phyloP scores from a whole-genome alignment of 2,113 vertebrate genomes.

The Stigmatopora argus region DNA sequence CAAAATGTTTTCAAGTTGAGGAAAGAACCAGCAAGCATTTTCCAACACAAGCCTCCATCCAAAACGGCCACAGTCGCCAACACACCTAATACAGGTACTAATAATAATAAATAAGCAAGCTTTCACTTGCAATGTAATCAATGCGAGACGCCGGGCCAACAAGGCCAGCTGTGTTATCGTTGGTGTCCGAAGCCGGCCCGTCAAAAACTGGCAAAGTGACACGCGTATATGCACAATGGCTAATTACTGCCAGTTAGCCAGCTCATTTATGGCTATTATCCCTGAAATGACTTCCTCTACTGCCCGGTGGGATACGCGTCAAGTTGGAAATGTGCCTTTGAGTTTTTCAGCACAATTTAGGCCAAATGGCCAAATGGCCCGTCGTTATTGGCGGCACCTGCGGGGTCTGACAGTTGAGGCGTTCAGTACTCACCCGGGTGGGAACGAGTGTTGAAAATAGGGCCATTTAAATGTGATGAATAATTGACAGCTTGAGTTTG shows the following conservation, averaged over 20 bases:
- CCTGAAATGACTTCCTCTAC: slow-evolving; percentile 67
- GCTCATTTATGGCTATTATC: slow-evolving; percentile 60
- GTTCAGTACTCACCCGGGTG: background rate
- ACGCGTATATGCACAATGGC: slow-evolving; percentile 50
- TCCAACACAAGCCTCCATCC: background rate
- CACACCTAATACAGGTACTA: background rate
- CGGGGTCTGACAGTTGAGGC: slow-evolving; percentile 15
- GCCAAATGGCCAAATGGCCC: slow-evolving; percentile 36
- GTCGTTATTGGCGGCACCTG: slow-evolving; percentile 27
- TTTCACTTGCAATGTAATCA: slow-evolving; percentile 49
- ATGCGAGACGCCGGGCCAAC: slow-evolving; percentile 45
- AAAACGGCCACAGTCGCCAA: background rate
- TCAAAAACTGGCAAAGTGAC: slow-evolving; percentile 44
- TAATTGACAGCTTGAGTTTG: background rate
- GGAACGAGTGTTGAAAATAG: background rate
- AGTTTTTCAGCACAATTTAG: slow-evolving; percentile 37
- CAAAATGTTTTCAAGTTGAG: background rate
- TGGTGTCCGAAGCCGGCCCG: slow-evolving; percentile 52
- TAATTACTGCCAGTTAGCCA: slow-evolving; percentile 61
- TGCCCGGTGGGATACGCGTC: slow-evolving; percentile 49
- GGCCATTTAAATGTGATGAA: background rate
- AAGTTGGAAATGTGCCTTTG: slow-evolving; percentile 44
- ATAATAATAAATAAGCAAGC: slow-evolving; percentile 23
- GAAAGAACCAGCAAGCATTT: background rate
- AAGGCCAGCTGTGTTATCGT: slow-evolving; percentile 65